Conservation (phyloP, 2,113 vertebrate species). For the Hippocampus comes region DNA sequence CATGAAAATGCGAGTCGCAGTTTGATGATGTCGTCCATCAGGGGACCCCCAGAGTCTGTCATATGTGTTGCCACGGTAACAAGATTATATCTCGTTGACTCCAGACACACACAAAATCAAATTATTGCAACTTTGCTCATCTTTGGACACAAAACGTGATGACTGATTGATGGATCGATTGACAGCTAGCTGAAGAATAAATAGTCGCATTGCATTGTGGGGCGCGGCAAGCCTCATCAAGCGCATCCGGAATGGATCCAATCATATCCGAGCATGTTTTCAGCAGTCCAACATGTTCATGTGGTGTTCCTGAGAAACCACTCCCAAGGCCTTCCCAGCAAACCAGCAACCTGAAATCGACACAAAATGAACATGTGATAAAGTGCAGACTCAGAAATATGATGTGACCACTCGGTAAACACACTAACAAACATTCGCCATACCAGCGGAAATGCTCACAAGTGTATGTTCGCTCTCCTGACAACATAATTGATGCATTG, state of each 20-base stretch:
- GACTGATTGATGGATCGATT: not conserved
- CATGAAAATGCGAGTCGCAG: constrained; percentile 38
- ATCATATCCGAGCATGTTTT: not conserved
- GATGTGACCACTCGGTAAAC: too few species aligned
- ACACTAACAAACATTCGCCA: too few species aligned
- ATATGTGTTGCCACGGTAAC: not conserved
- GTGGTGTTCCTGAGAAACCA: not conserved
- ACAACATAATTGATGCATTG: too few species aligned
- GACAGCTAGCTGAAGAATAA: not conserved
- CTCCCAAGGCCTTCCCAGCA: too few species aligned
- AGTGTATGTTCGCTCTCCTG: not conserved
- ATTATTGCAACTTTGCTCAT: not conserved
- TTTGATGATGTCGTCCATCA: not conserved
- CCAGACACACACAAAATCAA: not conserved
- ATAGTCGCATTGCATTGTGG: not conserved
- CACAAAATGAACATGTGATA: not conserved
- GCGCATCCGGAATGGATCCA: too few species aligned
- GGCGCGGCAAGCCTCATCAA: too few species aligned
- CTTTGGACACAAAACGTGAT: not conserved
- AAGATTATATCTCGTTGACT: not conserved
- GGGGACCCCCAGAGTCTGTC: not conserved
- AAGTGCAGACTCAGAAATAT: too few species aligned
- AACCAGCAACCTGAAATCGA: not conserved
- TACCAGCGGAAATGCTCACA: not conserved
- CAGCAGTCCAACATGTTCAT: not conserved